Evolutionary conservation across 2,113 vertebrate species (phyloP), one percentile per base, ranked within the genome.

Genomic region (Apeltes quadracus): DNA sequence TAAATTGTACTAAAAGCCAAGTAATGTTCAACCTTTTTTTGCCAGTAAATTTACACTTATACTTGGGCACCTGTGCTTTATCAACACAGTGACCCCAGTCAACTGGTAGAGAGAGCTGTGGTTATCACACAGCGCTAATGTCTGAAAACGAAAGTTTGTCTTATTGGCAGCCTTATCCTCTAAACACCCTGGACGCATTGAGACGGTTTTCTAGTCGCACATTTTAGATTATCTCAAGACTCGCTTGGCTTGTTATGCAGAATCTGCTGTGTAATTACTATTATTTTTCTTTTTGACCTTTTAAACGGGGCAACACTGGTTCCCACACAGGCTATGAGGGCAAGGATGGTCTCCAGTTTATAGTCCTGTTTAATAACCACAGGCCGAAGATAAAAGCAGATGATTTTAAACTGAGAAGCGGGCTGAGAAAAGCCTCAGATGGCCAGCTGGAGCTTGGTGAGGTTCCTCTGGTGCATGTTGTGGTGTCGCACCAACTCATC

Each of bases 401-500:
- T 29, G 27, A 29, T 48, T 38, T 61, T 1, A 48, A 63, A 61
- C 25, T 20, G 34, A 7, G 32, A 38, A 22, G 25, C 1, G 7
- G 15, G 53, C 7, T 48, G 51, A 44, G 16, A 13, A 1, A 44
- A 32, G 2, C 1, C 78, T 95, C 95, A 99, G 86, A 99, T 95
- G 56, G 97, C 93, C 92, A 99, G 87, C 92, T 99, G 98, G 13
- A 99, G 96, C 69, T 99, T 99, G 91, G 94, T 97, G 94, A 99
- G 96, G 92, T 99, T 99, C 92, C 98, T 96, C 95, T 99, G 97
- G 90, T 99, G 98, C 98, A 99, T 99, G 94, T 98, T 99, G 94
- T 99, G 98, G 77, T 99, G 98, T 69, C 97, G 95, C 84, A 99
- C 98, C 89, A 99, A 84, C 90, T 99, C 98, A 36, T 99, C 98